Conservation (phyloP, 2,888 invertebrate species). For the Eristalinus aeneus region DNA sequence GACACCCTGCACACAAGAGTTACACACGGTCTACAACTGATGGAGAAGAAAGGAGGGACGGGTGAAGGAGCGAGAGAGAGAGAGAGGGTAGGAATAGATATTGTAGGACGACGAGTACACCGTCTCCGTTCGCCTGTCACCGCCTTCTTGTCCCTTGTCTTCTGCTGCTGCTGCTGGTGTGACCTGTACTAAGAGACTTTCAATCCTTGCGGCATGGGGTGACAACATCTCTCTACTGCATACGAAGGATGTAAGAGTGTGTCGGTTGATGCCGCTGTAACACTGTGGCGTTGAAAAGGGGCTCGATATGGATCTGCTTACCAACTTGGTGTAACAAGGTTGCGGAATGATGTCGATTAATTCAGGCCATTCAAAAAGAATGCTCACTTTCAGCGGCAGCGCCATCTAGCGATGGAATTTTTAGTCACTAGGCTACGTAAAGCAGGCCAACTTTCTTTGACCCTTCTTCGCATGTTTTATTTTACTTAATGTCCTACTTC, state of each 20-base stretch:
- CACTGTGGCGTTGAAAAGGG: conserved; percentile 20
- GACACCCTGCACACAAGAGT: conserved; percentile 46
- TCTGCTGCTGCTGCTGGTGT: not conserved
- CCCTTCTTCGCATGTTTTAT: no score
- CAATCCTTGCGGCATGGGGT: conserved; percentile 60
- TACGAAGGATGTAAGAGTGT: conserved; percentile 50
- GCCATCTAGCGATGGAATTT: no score
- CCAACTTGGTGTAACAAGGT: no score
- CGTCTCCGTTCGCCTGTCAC: not conserved
- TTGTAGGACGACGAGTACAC: not conserved
- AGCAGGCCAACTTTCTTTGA: no score
- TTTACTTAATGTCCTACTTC: no score
- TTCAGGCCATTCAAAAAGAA: no score
- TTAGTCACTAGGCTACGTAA: no score
- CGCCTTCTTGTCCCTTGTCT: not conserved
- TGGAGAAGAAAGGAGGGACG: not conserved
- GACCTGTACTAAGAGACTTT: conserved; percentile 49
- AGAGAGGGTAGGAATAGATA: not conserved
- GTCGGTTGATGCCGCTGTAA: not conserved
- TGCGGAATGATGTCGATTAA: no score
- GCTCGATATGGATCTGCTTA: not conserved
- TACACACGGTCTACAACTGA: conserved; percentile 37
- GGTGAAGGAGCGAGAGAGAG: not conserved
- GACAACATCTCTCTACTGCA: conserved; percentile 52
- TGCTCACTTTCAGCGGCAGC: no score